phyloP scores from a whole-genome alignment of 1,140 invertebrate genomes.

The Neodiprion virginianus region DNA sequence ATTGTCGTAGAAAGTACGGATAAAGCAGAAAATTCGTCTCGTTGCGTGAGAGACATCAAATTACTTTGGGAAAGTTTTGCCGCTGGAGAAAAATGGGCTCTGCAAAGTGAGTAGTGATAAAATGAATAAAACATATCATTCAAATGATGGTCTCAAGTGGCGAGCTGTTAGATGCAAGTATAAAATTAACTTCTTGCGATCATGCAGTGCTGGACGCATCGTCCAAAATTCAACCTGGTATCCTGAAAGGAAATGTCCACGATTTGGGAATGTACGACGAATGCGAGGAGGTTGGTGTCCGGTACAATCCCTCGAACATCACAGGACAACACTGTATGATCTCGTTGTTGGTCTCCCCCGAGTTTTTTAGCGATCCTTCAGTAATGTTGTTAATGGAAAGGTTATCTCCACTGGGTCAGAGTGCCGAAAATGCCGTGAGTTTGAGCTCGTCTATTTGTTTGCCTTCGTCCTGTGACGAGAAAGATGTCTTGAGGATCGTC shows the following conservation, averaged over 20 bases:
- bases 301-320: conserved; percentile 15
- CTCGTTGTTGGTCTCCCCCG: background rate
- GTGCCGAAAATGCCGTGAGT: no score
- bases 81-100: conserved; percentile 23
- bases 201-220: conserved; percentile 50
- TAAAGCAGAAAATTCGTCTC: no score
- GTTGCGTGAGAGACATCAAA: no score
- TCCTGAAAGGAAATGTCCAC: conserved; percentile 43
- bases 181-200: background rate
- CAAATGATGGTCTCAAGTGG: background rate
- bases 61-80: background rate
- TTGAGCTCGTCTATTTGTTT: no score
- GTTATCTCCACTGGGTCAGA: no score
- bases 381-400: no score
- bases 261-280: conserved; percentile 50
- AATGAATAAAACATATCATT: conserved; percentile 13
- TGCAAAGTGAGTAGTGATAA: conserved; percentile 26
- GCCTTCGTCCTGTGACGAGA: no score
- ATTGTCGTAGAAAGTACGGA: no score
- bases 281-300: conserved; percentile 36
- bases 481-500: no score
- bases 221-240: conserved; percentile 46
- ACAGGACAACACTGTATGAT: conserved; percentile 38
- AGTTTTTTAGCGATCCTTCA: no score
- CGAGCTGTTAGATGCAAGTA: no score